A percentile compares a stretch with the other conserved stretches of the same genome.
These are phyloP conservation scores for Antidorcas marsupialis DNA, from an alignment of 2,113 vertebrate species.

Conservation along the genomic window DNA sequence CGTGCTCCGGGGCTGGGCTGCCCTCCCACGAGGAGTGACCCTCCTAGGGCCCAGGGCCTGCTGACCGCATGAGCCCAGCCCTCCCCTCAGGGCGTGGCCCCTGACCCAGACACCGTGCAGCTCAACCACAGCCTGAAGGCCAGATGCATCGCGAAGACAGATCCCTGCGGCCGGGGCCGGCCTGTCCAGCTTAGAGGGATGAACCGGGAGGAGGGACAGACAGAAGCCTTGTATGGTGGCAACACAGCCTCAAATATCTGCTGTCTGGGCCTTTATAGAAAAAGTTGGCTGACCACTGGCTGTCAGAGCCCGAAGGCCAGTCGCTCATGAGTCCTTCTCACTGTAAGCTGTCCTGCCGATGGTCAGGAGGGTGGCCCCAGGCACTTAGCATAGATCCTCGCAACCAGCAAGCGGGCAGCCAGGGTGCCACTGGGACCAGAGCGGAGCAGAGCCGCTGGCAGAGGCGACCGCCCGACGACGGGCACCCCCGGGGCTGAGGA, in stretches of 20 bases:
- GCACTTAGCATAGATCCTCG: background rate
- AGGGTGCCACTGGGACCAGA: background rate
- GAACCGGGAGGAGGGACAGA: too few relatives aligned
- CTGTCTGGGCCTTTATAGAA: background rate
- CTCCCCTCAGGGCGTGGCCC: background rate
- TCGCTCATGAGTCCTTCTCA: accelerated
- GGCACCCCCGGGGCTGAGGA: background rate
- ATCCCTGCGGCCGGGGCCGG: accelerated
- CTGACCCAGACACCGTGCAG: accelerated
- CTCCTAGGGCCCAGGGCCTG: background rate
- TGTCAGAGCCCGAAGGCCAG: accelerated
- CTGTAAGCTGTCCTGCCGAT: accelerated
- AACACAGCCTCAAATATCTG: too few relatives aligned
- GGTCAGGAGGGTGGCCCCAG: background rate
- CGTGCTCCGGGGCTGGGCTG: accelerated
- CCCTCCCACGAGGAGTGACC: background rate
- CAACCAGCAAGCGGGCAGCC: accelerated
- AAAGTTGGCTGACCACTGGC: too few relatives aligned
- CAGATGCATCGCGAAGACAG: background rate
- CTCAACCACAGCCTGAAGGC: accelerated
- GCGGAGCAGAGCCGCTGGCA: too few relatives aligned
- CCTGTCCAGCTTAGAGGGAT: background rate
- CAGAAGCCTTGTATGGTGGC: accelerated
- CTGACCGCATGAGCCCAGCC: background rate
- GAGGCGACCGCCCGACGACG: accelerated